Percentiles rank a stretch among this genome's conserved stretches.
Evolutionary conservation across 2,113 vertebrate genomes (phyloP).

Genomic region (Athene noctua): DNA sequence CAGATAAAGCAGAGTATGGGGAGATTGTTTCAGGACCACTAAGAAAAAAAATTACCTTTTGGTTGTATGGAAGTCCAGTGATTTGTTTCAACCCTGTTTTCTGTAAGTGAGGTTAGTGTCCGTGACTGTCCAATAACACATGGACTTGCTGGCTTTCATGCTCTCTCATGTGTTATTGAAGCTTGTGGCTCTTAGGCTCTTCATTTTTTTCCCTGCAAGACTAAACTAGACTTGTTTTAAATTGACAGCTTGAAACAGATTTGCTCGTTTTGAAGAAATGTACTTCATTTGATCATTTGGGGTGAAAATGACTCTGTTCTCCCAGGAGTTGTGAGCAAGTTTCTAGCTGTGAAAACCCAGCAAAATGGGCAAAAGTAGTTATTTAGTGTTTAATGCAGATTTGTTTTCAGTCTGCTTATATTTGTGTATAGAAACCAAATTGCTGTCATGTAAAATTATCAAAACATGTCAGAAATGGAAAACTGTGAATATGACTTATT

Average conservation of each 20-base stretch:
- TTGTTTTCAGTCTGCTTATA: background rate
- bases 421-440: background rate
- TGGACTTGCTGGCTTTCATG: constrained; percentile 74
- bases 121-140: constrained; percentile 81
- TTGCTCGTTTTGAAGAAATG: background rate
- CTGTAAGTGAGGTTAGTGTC: constrained; percentile 83
- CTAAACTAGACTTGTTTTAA: constrained; percentile 8
- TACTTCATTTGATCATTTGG: background rate
- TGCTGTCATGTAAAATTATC: background rate
- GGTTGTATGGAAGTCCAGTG: background rate
- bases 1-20: background rate
- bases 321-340: background rate
- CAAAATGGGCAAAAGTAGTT: background rate
- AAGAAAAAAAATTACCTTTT: background rate
- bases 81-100: constrained; percentile 20
- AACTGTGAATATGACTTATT: background rate
- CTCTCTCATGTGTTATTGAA: constrained; percentile 78
- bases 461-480: background rate
- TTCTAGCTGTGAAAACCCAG: constrained; percentile 28
- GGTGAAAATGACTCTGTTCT: background rate
- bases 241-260: constrained; percentile 39
- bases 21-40: background rate
- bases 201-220: constrained; percentile 35
- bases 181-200: constrained; percentile 74
- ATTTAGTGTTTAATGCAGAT: background rate